Evolutionary conservation across 2,797 vertebrate species (phyloP), one percentile per base, ranked within the genome.

Genomic region (Malurus splendens): DNA sequence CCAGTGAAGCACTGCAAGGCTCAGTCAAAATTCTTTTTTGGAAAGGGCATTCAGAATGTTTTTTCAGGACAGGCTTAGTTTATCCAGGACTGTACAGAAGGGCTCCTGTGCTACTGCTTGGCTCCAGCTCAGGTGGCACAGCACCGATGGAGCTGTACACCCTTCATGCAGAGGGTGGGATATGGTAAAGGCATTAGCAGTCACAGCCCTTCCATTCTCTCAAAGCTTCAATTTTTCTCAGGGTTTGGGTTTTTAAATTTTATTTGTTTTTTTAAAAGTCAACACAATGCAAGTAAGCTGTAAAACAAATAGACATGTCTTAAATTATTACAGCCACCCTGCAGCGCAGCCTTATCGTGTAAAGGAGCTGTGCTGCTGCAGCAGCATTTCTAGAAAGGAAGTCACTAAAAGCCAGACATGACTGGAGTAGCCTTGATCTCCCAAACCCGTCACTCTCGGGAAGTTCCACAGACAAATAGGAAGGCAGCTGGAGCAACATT

Each of bases 381-480:
- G 55, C 27, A 41, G 33, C 4, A 0, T 51, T 87, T 87, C 55
- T 68, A 30, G 50, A 68, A 82, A 83, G 82, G 87, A 93, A 94
- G 30, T 67, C 5, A 1, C 80, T 70, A 66, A 51, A 89, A 93
- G 73, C 52, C 66, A 80, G 89, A 62, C 61, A 68, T 56, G 70
- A 80, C 56, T 45, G 1, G 13, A 82, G 48, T 64, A 89, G 76
- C 87, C 89, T 93, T 89, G 76, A 92, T 89, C 85, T 92, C 66
- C 48, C 70, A 86, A 89, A 62, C 66, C 44, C 15, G 0, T 44
- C 59, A 82, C 48, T 30, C 44, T 85, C 6, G 12, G 93, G 89
- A 95, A 93, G 89, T 82, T 66, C 42, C 66, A 55, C 38, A 83
- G 82, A 86, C 72, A 87, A 94, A 83, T 45, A 81, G 70, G 87